Evolutionary conservation across 2,888 invertebrate genomes (phyloP), one percentile per base, ranked within the genome.

Genomic region (Bimastos eiseni): DNA sequence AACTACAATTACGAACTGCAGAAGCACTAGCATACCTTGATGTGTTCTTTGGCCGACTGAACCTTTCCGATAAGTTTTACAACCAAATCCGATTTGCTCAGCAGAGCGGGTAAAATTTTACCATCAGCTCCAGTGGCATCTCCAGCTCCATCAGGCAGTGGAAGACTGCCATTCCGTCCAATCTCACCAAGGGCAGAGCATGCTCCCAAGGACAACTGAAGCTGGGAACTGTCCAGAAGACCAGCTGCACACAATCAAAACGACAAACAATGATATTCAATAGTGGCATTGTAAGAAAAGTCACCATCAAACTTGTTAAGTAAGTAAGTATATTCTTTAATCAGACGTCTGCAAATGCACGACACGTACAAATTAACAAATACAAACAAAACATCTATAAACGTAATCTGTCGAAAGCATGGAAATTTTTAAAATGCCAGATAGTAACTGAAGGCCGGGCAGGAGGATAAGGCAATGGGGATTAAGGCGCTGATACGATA

Each of bases 31-130:
- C 13, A 36, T 37, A 86, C 86, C 86, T 86, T 86, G 37, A 34
- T 86, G 89, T 89, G 6, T 33, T 94, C 94, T 83, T 94, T 94
- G 34, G 93, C 93, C 24, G 93, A 93, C 90, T 96, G 97, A 91
- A 97, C 96, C 49, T 97, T 96, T 89, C 96, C 96, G 92, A 97
- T 96, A 88, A 98, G 95, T 33, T 96, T 96, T 44, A 97, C 96
- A 17, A 97, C 96, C 36, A 98, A 95, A 17, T 86, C 86, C 86
- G 37, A 37, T 86, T 86, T 86, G 86, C 96, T 96, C 92, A 96
- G 96, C 94, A 97, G 97, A 0, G 97, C 97, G 83, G 93, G n/a
- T n/a, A n/a, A n/a, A n/a, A n/a, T 92, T 89, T 93, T 93, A 91
- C 92, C 93, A 89, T 93, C 91, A 49, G 44, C 83, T 37, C 24